Percentiles rank a stretch among this genome's conserved stretches.
Conservation (phyloP, 2,888 invertebrate genomes). For the Mythimna pallens region DNA sequence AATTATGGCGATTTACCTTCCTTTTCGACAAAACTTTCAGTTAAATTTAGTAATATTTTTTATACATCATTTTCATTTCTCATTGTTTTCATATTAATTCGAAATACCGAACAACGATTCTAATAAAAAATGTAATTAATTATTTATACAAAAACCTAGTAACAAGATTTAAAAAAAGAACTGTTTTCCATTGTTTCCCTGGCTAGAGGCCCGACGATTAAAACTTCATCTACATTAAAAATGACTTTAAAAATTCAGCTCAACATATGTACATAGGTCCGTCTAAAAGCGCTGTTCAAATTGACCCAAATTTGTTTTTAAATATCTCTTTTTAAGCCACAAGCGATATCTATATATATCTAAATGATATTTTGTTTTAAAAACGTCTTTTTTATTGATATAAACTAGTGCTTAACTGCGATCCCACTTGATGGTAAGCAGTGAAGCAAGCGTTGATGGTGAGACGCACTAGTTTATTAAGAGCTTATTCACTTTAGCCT, state of each 20-base stretch:
- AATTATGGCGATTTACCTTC: too few species aligned
- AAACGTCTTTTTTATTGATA: background rate
- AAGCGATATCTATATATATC: background rate
- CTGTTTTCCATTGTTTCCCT: conserved; percentile 36
- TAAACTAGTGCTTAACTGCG: too few species aligned
- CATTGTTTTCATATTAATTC: background rate
- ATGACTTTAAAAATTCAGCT: conserved; percentile 46
- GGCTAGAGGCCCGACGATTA: conserved; percentile 54
- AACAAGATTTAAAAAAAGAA: conserved; percentile 18
- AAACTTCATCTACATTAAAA: conserved; percentile 61
- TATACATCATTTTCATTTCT: background rate
- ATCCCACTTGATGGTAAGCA: too few species aligned
- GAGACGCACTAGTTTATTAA: too few species aligned
- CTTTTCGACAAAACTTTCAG: background rate
- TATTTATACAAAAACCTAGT: conserved; percentile 14
- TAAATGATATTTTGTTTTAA: conserved; percentile 4
- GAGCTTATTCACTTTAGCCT: too few species aligned
- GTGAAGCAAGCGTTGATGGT: too few species aligned
- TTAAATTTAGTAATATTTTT: too few species aligned
- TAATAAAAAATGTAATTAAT: background rate
- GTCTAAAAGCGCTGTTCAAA: conserved; percentile 26
- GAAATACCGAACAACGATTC: background rate
- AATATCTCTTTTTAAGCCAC: conserved; percentile 41
- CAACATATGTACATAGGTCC: conserved; percentile 6
- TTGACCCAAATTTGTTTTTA: conserved; percentile 53